Evolutionary conservation across 2,113 vertebrate species (phyloP), one percentile per base, ranked within the genome.

Genomic region (Tauraco erythrolophus): DNA sequence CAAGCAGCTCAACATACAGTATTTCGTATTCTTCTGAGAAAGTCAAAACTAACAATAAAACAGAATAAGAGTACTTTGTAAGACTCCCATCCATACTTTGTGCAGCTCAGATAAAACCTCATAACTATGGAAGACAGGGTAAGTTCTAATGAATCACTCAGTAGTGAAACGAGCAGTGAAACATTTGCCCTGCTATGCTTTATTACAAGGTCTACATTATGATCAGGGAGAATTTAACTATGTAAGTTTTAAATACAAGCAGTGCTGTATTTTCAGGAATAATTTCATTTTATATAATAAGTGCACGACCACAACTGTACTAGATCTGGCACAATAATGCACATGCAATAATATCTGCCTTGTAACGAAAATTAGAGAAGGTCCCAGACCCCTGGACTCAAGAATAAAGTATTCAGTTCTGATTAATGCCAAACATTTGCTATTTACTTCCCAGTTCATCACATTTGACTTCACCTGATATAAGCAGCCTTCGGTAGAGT

Each of bases 41-140:
- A 97, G 78, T 46, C 95, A 94, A 96, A 96, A 95, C 90, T 94
- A 95, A 92, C 92, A 86, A 94, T 15, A 95, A 97, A 95, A 97
- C 89, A 96, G 84, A 94, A 83, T 85, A 85, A 96, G 50, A 95
- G 92, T 27, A 90, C 51, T 96, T 86, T 31, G 84, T 97, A 96
- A 96, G 94, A 93, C 77, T 93, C 88, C 83, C 70, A 86, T 78
- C 90, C 51, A 48, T 62, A 69, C 50, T 91, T 74, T 7, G 3
- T 4, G 2, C 56, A 68, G 53, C 27, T 46, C 48, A 94, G 61
- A 80, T 10, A 43, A 43, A 43, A 43, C 14, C 41, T 43, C 14
- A 43, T 43, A 43, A 43, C 41, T 43, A 43, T 43, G 41, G 41
- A 43, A 43, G 41, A 43, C 41, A 43, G 41, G 41, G 41, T 43